Evolutionary conservation across 92 coral and sea anemone genomes (phyloP), one percentile per base, ranked within the genome.

Genomic region (Siderastrea siderea): DNA sequence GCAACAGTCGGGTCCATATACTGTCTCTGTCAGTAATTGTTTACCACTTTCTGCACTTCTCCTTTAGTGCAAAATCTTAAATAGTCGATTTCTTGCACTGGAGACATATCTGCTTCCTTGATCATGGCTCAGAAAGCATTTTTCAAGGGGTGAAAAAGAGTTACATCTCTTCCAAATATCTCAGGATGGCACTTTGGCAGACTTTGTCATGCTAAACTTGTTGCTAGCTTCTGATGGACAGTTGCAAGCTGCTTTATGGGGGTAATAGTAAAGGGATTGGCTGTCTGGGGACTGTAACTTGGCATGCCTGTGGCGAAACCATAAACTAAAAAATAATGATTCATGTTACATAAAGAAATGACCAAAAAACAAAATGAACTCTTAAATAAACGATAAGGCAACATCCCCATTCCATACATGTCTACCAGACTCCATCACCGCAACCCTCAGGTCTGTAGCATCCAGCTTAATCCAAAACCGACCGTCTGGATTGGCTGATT

Each of bases 321-420:
- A 26, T 26, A 26, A 26, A 26, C 38, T 0, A 26, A 26, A 26
- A 26, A 26, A 26, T 26, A 26, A 26, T 26, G 38, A 26, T 26
- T 26, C 38, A 26, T 26, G 38, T 26, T 26, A 26, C 38, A 26
- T 26, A 26, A 26, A 26, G 38, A 26, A 26, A 26, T 26, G 38
- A 26, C 38, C 38, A 26, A 26, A 26, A 26, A 26, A 26, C 38
- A 0, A 26, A 26, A 26, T 26, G 38, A 26, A 26, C 38, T 26
- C 38, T 26, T 26, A 26, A 26, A 26, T 26, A 26, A 26, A 26
- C 38, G 38, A 26, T 26, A 75, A 17, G 38, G 78, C 68, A 5
- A 68, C 90, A 78, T 86, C 90, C n/a, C 90, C 85, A 79, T 69
- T 78, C 90, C 90, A 86, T 7, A 52, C 90, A 47, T 48, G 69